Evolutionary conservation across 1,140 invertebrate genomes (phyloP).

Genomic region (Diuraphis noxia): DNA sequence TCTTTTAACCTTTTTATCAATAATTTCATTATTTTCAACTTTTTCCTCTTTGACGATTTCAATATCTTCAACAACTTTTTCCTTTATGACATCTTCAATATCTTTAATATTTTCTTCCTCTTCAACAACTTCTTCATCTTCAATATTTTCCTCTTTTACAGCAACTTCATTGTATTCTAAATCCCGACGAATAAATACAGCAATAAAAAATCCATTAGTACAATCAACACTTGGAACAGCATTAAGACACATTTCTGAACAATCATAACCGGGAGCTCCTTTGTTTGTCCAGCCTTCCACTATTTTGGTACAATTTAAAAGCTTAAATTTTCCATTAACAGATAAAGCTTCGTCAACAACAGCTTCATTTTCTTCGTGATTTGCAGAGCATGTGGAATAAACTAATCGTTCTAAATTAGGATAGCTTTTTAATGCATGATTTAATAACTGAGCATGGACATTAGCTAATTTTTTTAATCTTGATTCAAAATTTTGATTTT

Average conservation of each 20-base stretch:
- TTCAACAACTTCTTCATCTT: neutral
- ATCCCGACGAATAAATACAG: conserved; percentile 67
- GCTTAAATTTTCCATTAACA: conserved; percentile 66
- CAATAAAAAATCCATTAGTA: conserved; percentile 94
- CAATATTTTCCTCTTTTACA: neutral
- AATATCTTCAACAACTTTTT: neutral
- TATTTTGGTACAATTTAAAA: conserved; percentile 67
- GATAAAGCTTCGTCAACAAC: conserved; percentile 70
- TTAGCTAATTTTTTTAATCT: conserved; percentile 73
- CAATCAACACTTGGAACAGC: conserved; percentile 73
- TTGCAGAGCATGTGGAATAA: conserved; percentile 93
- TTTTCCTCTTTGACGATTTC: neutral
- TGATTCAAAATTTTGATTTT: conserved; percentile 59
- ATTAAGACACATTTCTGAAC: conserved; percentile 76
- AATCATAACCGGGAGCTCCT: conserved; percentile 68
- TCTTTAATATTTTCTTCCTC: neutral
- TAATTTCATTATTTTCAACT: neutral
- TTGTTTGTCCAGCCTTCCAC: conserved; percentile 69
- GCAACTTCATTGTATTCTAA: neutral
- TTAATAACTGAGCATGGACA: conserved; percentile 83
- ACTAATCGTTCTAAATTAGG: conserved; percentile 82
- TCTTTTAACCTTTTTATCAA: neutral
- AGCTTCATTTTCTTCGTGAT: conserved; percentile 89
- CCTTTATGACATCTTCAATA: neutral
- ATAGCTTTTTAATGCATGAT: conserved; percentile 81